Percentiles rank a stretch among this genome's conserved stretches.
Evolutionary conservation across 2,888 invertebrate genomes (phyloP).

Genomic region (Cistogaster globosa): DNA sequence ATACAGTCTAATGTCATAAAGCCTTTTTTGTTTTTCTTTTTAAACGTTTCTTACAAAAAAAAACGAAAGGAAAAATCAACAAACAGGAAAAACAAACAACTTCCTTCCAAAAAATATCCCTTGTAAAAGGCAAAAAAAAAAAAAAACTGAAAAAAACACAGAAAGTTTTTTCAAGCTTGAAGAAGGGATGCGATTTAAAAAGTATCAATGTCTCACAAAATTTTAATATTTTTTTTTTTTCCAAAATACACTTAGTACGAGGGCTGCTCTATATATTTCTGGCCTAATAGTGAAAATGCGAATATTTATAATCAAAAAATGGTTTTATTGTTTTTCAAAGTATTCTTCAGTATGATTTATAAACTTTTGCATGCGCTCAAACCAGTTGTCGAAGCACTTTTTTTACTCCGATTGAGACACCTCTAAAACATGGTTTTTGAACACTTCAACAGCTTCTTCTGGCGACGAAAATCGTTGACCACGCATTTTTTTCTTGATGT

Average conservation of each 20-base stretch:
- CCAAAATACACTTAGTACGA: background rate
- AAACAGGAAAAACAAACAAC: slow-evolving; percentile 69
- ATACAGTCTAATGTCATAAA: slow-evolving; percentile 74
- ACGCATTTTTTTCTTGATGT: no score
- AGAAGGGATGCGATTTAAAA: slow-evolving; percentile 26
- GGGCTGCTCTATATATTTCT: no score
- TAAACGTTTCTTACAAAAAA: slow-evolving; percentile 48
- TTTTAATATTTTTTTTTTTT: slow-evolving; percentile 27
- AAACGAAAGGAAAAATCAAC: slow-evolving; percentile 36
- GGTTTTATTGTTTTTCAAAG: no score
- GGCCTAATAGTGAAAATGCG: no score
- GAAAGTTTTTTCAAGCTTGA: slow-evolving; percentile 22
- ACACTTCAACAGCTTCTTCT: no score
- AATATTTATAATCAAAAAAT: no score
- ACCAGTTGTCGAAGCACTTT: no score
- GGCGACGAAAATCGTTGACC: no score
- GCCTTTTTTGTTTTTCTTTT: slow-evolving; percentile 52
- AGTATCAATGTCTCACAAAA: slow-evolving; percentile 49
- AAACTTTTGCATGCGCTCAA: no score
- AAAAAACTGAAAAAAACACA: slow-evolving; percentile 22
- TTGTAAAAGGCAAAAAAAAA: background rate
- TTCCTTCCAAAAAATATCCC: slow-evolving; percentile 52
- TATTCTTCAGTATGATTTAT: no score
- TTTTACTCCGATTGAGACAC: no score
- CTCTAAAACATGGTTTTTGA: no score